Evolutionary conservation across 1,140 invertebrate genomes (phyloP), one percentile per base, ranked within the genome.

Genomic region (Meloidogyne exigua): DNA sequence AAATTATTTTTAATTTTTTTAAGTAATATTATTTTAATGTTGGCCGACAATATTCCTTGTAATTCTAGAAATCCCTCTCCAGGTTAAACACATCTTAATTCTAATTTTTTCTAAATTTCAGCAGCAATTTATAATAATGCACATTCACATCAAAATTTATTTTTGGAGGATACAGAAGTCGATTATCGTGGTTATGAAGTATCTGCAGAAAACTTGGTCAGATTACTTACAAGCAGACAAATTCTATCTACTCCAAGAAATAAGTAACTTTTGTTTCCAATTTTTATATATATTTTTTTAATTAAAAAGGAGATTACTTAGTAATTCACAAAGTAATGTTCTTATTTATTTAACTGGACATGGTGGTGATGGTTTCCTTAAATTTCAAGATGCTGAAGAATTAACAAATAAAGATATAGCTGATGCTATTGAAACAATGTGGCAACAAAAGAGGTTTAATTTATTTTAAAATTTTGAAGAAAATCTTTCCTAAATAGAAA

Each of bases 31-130:
- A 98, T 98, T 83, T 88, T 99, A 49, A 98, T 98, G 96, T 92
- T 99, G 67, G 96, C 96, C 26, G 97, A 99, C 89, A 96, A 99
- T 85, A 98, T 99, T 95, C 95, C 97, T 0, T 99, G 97, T 86
- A 99, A 99, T 90, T 92, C 96, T 0, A 89, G 96, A 78, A 99
- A 99, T 90, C 96, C 96, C 5, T 90, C 93, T 28, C 96, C 97
- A n/a, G 96, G 89, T 89, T 80, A 76, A 69, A 67, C n/a, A 44
- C 2, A 44, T 9, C 36, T 18, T 12, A 0, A 25, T 18, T 39
- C 21, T 25, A 11, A 71, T 44, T 71, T 49, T 57, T 23, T 57
- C 5, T 68, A 25, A 42, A 75, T 83, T 85, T 44, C 75, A 89
- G 90, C 94, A 0, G 95, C 95, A 4, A 95, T 99, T 9, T 99